Percentiles rank a stretch among this genome's conserved stretches.
phyloP scores from a whole-genome alignment of 2,113 vertebrate species.

The Acanthisitta chloris region DNA sequence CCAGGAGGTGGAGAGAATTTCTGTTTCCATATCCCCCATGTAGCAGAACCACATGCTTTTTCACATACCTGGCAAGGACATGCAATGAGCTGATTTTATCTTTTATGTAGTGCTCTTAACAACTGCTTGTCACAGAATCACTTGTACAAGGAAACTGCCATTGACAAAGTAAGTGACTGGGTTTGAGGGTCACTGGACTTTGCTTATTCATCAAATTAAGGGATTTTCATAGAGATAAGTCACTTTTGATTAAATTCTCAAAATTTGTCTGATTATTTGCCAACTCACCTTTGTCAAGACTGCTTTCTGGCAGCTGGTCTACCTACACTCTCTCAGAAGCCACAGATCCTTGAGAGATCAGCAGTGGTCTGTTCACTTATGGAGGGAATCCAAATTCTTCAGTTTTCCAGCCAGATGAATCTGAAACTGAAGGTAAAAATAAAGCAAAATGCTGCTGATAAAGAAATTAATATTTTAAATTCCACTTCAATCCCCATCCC shows the following conservation, averaged over 20 bases:
- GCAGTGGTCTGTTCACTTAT: neutral
- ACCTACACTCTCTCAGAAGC: neutral
- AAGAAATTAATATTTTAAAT: neutral
- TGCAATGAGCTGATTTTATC: neutral
- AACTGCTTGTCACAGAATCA: neutral
- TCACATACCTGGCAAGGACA: neutral
- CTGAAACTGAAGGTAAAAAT: neutral
- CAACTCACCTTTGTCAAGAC: neutral
- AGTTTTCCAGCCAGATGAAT: neutral
- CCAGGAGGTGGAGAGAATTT: neutral
- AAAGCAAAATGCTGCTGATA: neutral
- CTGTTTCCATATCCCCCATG: neutral
- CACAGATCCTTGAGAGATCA: neutral
- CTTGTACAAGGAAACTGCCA: neutral
- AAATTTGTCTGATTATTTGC: neutral
- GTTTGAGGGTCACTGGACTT: neutral
- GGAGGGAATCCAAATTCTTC: neutral
- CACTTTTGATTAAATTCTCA: neutral
- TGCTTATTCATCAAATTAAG: neutral
- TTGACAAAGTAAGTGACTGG: neutral
- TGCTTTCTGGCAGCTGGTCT: neutral
- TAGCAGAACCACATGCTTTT: neutral
- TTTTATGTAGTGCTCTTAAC: neutral
- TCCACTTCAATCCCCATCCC: neutral
- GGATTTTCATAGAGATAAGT: neutral